phyloP scores from a whole-genome alignment of 2,797 vertebrate species.

The Pempheris klunzingeri region DNA sequence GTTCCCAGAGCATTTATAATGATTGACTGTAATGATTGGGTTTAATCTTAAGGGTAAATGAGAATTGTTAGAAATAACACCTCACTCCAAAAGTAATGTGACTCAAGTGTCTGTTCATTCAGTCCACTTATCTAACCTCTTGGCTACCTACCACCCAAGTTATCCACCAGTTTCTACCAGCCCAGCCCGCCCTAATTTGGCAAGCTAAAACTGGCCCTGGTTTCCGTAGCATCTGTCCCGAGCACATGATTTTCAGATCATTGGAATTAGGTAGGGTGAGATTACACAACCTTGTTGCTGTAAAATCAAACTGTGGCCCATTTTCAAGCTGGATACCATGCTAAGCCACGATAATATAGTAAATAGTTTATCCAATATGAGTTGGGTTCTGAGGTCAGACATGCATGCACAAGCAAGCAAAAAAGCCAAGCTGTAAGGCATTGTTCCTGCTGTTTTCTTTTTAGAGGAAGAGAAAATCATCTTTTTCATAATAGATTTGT shows the following conservation, averaged over 20 bases:
- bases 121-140: too few species aligned
- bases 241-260: slow-evolving; percentile 59
- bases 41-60: too few species aligned
- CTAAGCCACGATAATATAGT: neutral
- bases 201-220: too few species aligned
- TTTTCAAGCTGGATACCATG: slow-evolving; percentile 24
- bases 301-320: slow-evolving; percentile 24
- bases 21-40: too few species aligned
- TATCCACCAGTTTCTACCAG: too few species aligned
- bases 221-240: slow-evolving; percentile 57
- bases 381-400: neutral
- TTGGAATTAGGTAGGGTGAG: slow-evolving; percentile 49
- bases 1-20: too few species aligned
- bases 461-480: neutral
- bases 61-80: too few species aligned
- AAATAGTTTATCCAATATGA: neutral
- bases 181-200: too few species aligned
- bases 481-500: slow-evolving; percentile 36
- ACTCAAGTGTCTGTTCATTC: too few species aligned
- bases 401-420: neutral
- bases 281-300: slow-evolving; percentile 41
- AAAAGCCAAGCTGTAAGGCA: neutral
- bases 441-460: neutral
- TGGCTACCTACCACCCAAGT: too few species aligned
- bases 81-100: too few species aligned